A percentile compares a stretch with the other conserved stretches of the same genome.
Conservation (phyloP, 37 sponge, comb jelly and placozoan species). For the Cliona cf. orientalis region DNA sequence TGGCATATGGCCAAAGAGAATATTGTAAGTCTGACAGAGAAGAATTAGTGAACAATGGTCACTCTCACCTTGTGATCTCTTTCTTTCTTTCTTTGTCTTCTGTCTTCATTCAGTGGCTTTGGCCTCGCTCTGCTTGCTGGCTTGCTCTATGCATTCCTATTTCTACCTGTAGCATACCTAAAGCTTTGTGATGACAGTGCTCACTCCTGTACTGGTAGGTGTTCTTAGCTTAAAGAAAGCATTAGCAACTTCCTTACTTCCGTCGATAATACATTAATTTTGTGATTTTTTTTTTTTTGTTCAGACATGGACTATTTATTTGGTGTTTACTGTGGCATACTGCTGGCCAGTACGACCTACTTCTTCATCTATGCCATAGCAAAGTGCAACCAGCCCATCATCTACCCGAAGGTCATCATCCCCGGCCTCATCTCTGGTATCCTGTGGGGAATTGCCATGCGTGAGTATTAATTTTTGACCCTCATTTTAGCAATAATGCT, state of each 20-base stretch:
- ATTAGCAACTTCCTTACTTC: neutral
- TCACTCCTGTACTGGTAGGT: constrained; percentile 59
- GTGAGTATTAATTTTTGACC: too few species aligned
- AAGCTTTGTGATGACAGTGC: constrained; percentile 50
- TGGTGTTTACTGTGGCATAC: constrained; percentile 78
- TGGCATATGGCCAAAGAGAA: constrained; percentile 66
- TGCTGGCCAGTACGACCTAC: constrained; percentile 71
- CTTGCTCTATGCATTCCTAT: constrained; percentile 56
- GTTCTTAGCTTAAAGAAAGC: too few species aligned
- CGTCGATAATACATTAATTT: neutral
- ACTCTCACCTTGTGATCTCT: neutral
- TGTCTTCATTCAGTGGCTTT: constrained; percentile 60
- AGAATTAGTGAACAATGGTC: neutral
- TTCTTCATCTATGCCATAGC: constrained; percentile 60
- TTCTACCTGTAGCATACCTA: constrained; percentile 57
- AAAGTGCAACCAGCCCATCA: constrained; percentile 69
- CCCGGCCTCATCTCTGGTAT: constrained; percentile 86
- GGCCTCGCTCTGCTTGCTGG: constrained; percentile 67
- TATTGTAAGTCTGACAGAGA: constrained; percentile 40
- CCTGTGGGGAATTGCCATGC: constrained; percentile 89
- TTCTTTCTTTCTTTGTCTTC: neutral
- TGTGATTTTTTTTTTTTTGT: neutral
- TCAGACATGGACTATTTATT: constrained; percentile 80
- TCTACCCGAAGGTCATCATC: constrained; percentile 73
- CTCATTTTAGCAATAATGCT: too few species aligned